Evolutionary conservation across 2,113 vertebrate species (phyloP).

Genomic region (Azemiops feae): DNA sequence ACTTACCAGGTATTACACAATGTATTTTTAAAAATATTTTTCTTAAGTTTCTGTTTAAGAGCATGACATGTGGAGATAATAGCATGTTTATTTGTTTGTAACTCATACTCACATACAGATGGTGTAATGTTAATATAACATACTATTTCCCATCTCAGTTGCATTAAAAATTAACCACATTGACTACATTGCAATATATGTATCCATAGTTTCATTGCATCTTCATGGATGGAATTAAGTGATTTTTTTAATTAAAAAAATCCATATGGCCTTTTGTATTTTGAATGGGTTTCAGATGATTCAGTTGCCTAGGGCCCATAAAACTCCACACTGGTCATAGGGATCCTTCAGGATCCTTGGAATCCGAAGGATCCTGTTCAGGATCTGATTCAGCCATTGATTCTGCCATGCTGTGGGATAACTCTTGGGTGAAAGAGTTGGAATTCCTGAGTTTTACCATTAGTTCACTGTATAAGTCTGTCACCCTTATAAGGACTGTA

Average conservation of each 20-base stretch:
- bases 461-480: background rate
- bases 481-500: too few relatives aligned
- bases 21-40: background rate
- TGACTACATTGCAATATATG: background rate
- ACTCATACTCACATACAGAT: background rate
- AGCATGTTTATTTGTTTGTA: background rate
- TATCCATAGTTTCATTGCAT: background rate
- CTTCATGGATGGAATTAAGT: background rate
- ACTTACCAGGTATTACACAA: background rate
- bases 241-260: background rate
- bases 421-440: background rate
- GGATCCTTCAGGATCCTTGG: background rate
- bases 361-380: background rate
- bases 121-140: background rate
- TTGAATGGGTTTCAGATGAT: background rate
- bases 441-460: background rate
- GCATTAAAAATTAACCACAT: background rate
- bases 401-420: background rate
- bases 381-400: background rate
- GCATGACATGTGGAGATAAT: background rate
- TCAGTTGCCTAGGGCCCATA: background rate
- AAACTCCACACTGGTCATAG: background rate
- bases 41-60: background rate
- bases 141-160: background rate
- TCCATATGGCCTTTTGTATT: background rate